Conservation (phyloP, 2,797 vertebrate genomes). For the Odontamblyopus rebecca region DNA sequence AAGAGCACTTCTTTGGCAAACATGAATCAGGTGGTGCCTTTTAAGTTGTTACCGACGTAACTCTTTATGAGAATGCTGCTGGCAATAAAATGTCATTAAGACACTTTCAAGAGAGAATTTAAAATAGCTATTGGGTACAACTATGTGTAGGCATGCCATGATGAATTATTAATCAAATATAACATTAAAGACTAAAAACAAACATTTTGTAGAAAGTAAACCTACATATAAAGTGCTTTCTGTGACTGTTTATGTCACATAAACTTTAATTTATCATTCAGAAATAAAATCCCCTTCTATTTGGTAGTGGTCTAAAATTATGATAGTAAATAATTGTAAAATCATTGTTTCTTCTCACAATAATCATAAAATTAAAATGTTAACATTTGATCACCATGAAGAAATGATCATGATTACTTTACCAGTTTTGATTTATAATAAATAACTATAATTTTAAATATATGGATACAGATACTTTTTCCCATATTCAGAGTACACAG, state of each 20-base stretch:
- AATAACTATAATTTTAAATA: background rate
- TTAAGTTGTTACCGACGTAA: background rate
- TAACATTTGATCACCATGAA: background rate
- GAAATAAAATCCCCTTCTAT: background rate
- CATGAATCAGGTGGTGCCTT: slow-evolving; percentile 12
- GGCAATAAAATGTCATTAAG: background rate
- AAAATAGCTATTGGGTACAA: background rate
- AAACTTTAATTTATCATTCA: background rate
- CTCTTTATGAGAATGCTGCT: background rate
- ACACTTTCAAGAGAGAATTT: background rate
- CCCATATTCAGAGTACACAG: background rate
- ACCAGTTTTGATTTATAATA: background rate
- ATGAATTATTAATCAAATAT: background rate
- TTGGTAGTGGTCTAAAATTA: background rate
- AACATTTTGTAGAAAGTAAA: background rate
- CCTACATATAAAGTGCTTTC: background rate
- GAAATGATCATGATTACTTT: background rate
- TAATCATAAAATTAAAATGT: background rate
- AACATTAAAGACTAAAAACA: background rate
- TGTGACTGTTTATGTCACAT: background rate
- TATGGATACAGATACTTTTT: background rate
- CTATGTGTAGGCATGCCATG: background rate
- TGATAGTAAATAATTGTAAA: background rate
- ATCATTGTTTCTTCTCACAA: background rate
- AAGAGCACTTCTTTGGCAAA: slow-evolving; percentile 37